phyloP scores from a whole-genome alignment of 2,797 vertebrate genomes.

The Sebastes trivittatus region DNA sequence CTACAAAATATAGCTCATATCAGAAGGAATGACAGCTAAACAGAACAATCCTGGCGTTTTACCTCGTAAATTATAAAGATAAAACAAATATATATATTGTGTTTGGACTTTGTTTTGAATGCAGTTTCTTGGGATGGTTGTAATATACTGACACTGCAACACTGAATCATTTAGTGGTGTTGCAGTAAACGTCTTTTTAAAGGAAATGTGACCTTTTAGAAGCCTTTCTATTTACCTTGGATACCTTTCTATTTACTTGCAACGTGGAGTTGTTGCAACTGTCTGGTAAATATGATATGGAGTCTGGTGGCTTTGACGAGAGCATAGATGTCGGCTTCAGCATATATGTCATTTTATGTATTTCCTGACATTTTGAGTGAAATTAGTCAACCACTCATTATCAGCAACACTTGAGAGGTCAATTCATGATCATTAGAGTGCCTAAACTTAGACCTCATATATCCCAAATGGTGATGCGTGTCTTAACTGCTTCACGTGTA shows the following conservation, averaged over 20 bases:
- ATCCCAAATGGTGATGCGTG: background rate
- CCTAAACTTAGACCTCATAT: background rate
- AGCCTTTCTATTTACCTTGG: background rate
- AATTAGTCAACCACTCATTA: constrained; percentile 27
- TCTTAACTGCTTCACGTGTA: background rate
- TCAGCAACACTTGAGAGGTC: constrained; percentile 11
- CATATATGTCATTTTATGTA: background rate
- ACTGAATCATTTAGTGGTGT: background rate
- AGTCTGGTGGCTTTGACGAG: too few relatives aligned
- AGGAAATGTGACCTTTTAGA: background rate
- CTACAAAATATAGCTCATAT: background rate
- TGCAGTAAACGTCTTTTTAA: background rate
- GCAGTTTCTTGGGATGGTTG: background rate
- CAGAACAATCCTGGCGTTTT: background rate
- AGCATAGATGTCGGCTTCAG: too few relatives aligned
- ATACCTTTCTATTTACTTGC: background rate
- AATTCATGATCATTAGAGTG: constrained; percentile 14
- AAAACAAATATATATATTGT: background rate
- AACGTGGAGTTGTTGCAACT: background rate
- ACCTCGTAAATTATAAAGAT: background rate
- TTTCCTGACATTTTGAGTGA: constrained; percentile 40
- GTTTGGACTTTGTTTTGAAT: background rate
- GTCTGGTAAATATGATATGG: background rate
- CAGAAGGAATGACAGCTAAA: background rate
- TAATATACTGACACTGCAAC: background rate